Conservation (phyloP, 2,888 invertebrate genomes). For the Nomada flava region DNA sequence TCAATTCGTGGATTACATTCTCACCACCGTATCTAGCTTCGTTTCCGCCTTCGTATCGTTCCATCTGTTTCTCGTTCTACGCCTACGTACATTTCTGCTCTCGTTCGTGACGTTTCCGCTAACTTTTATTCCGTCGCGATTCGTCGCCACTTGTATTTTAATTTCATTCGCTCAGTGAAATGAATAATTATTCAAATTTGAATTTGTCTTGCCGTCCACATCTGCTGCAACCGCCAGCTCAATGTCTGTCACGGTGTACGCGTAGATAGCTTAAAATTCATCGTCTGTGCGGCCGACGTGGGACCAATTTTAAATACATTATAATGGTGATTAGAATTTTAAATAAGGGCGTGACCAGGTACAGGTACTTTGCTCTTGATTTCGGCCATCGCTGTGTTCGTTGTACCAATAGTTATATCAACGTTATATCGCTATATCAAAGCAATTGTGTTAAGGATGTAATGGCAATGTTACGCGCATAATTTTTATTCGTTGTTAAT, state of each 20-base stretch:
- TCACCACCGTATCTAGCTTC: constrained; percentile 5
- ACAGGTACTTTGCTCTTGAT: not conserved
- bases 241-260: not conserved
- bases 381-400: not conserved
- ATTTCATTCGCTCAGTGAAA: constrained; percentile 66
- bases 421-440: too few species aligned
- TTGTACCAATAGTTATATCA: too few species aligned
- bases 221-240: constrained; percentile 22
- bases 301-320: constrained; percentile 34
- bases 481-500: too few species aligned
- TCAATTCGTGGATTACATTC: constrained; percentile 72
- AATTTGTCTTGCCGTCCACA: constrained; percentile 55
- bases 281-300: constrained; percentile 12
- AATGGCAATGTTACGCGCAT: too few species aligned
- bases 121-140: constrained; percentile 39
- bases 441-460: too few species aligned
- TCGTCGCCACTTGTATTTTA: constrained; percentile 66
- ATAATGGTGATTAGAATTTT: constrained; percentile 51
- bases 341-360: not conserved
- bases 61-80: constrained; percentile 26
- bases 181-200: constrained; percentile 75
- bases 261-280: constrained; percentile 46
- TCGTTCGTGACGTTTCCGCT: not conserved
- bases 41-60: constrained; percentile 38
- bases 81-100: not conserved